Evolutionary conservation across 1,140 invertebrate species (phyloP).

Genomic region (Drosophila carrolli): DNA sequence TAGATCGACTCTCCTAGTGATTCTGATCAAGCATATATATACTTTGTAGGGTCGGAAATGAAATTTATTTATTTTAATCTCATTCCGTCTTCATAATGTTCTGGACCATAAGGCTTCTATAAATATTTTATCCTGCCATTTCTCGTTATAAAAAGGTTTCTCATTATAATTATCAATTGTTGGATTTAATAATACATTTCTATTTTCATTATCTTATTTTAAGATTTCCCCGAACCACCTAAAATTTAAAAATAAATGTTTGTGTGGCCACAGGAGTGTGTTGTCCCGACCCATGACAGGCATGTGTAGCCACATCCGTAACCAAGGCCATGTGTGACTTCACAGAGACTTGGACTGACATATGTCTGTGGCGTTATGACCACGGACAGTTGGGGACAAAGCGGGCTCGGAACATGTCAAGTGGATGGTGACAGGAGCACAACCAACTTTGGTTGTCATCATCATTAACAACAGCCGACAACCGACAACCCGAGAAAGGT

Average conservation of each 20-base stretch:
- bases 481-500: constrained; percentile 24
- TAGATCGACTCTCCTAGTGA: too few species aligned
- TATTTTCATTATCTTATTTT: neutral
- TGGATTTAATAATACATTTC: too few species aligned
- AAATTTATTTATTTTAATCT: too few species aligned
- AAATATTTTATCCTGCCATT: too few species aligned
- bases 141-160: too few species aligned
- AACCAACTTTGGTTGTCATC: constrained; percentile 42
- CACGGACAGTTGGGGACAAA: constrained; percentile 41
- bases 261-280: constrained; percentile 8
- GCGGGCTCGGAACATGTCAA: constrained; percentile 30
- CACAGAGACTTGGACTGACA: constrained; percentile 28
- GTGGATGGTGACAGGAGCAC: constrained; percentile 49
- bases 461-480: constrained; percentile 38
- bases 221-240: neutral
- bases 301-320: constrained; percentile 9
- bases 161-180: too few species aligned
- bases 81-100: too few species aligned
- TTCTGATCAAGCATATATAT: too few species aligned
- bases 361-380: constrained; percentile 38
- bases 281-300: constrained; percentile 19
- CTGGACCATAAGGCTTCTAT: too few species aligned
- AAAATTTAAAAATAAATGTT: constrained; percentile 15
- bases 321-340: constrained; percentile 29
- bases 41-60: too few species aligned